These are phyloP conservation scores for Imbricaverruca yamaguchii DNA, from an alignment of 2,888 invertebrate species.

Conservation along the genomic window DNA sequence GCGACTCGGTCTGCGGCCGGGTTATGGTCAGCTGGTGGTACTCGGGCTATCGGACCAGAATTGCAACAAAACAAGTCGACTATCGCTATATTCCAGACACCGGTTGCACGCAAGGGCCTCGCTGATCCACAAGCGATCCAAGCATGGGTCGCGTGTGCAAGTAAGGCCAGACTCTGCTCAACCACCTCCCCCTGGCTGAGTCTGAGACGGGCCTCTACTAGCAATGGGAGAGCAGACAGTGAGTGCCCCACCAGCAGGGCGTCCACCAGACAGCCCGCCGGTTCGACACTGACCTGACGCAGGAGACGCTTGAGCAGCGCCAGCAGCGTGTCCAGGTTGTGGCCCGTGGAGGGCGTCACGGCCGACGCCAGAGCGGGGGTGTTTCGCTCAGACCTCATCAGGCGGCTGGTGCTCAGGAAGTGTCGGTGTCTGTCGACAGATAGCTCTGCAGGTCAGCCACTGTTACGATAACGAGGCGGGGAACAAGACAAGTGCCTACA, in stretches of 20 bases:
- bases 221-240: too few species aligned
- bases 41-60: too few species aligned
- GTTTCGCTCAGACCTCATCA: not conserved
- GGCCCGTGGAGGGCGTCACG: constrained; percentile 13
- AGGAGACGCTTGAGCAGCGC: not conserved
- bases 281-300: not conserved
- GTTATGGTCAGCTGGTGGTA: not conserved
- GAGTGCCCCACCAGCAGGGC: too few species aligned
- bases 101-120: too few species aligned
- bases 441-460: not conserved
- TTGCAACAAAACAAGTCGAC: too few species aligned
- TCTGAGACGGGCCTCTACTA: too few species aligned
- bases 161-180: too few species aligned
- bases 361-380: not conserved
- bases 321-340: constrained; percentile 11
- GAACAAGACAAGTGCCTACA: not conserved
- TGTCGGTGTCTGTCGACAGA: not conserved
- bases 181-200: too few species aligned
- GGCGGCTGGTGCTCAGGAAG: constrained; percentile 13
- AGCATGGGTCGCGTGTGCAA: too few species aligned
- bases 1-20: not conserved
- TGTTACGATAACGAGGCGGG: not conserved
- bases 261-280: too few species aligned
- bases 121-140: too few species aligned
- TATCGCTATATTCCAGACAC: too few species aligned